Evolutionary conservation across 1,140 invertebrate species (phyloP).

Genomic region (Drosophila nikananu): DNA sequence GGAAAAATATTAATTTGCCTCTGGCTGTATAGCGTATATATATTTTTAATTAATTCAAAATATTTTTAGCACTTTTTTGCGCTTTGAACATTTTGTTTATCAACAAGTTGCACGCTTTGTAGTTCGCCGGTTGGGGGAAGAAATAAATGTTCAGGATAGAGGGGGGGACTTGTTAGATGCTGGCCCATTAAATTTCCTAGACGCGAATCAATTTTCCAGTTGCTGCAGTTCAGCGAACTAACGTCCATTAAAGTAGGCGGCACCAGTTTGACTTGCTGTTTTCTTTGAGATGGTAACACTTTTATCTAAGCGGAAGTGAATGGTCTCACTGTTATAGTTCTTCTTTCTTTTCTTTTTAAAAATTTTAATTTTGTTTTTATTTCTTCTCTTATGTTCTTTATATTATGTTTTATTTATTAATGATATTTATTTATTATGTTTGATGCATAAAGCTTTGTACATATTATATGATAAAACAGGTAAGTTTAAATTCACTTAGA

Average conservation of each 20-base stretch:
- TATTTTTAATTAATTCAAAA: slow-evolving; percentile 77
- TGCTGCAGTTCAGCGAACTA: slow-evolving; percentile 50
- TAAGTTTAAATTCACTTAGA: background rate
- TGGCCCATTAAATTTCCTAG: slow-evolving; percentile 70
- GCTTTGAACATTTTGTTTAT: slow-evolving; percentile 58
- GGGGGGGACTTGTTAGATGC: slow-evolving; percentile 55
- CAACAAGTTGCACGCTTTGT: slow-evolving; percentile 66
- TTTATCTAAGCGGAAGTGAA: background rate
- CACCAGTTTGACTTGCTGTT: background rate
- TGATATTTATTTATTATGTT: too few relatives aligned
- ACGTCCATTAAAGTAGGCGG: background rate
- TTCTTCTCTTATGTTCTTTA: background rate
- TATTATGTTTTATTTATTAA: background rate
- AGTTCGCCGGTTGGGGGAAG: slow-evolving; percentile 49
- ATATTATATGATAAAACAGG: too few relatives aligned
- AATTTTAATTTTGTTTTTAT: background rate
- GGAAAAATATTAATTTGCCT: slow-evolving; percentile 43
- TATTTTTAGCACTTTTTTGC: slow-evolving; percentile 55
- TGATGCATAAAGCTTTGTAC: too few relatives aligned
- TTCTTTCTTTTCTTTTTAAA: background rate
- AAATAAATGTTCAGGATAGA: background rate
- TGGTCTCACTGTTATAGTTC: background rate
- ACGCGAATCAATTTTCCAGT: slow-evolving; percentile 69
- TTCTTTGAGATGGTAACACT: background rate
- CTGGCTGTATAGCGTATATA: slow-evolving; percentile 34